Conservation (phyloP, 2,888 invertebrate species). For the Drosophila leonis region DNA sequence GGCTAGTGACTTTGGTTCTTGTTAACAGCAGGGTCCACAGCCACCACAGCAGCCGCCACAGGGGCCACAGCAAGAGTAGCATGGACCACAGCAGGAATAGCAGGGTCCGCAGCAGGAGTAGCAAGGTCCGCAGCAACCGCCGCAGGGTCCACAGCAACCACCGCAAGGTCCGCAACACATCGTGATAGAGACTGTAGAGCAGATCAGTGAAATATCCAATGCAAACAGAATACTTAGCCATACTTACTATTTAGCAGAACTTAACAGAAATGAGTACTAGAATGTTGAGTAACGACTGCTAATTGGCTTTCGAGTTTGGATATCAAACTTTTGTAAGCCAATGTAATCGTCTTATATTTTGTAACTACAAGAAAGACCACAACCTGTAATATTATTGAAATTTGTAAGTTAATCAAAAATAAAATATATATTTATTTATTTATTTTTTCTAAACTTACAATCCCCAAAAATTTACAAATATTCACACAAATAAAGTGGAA, state of each 20-base stretch:
- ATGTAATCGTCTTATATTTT: neutral
- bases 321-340: neutral
- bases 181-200: neutral
- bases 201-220: neutral
- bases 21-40: constrained; percentile 5
- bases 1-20: neutral
- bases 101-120: constrained; percentile 7
- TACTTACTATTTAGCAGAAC: neutral
- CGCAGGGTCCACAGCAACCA: constrained; percentile 3
- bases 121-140: neutral
- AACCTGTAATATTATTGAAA: neutral
- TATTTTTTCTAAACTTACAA: no score
- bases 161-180: constrained; percentile 18
- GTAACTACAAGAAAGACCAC: neutral
- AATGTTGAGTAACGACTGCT: neutral
- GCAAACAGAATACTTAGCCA: neutral
- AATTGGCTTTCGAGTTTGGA: neutral
- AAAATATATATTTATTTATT: no score
- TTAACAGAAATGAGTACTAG: constrained; percentile 1
- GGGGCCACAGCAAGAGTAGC: constrained; percentile 2
- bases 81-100: constrained; percentile 9
- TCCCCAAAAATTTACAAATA: constrained; percentile 8
- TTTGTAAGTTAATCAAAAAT: neutral
- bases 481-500: constrained; percentile 18
- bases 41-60: constrained; percentile 3